Conservation (phyloP, 2,888 invertebrate genomes). For the Venusia cambrica region DNA sequence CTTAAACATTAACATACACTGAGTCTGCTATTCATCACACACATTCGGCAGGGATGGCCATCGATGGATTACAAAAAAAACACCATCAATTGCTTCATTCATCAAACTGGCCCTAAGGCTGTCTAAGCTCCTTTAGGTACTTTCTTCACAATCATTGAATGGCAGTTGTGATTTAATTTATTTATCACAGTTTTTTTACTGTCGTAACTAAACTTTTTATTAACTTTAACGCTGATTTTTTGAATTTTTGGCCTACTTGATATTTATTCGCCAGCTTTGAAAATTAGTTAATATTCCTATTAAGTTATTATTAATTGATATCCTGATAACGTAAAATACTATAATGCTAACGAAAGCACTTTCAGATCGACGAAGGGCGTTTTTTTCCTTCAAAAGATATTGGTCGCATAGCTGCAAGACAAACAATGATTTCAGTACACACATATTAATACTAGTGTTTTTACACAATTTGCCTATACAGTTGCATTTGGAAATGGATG, state of each 20-base stretch:
- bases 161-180: slow-evolving; percentile 57
- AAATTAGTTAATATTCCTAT: slow-evolving; percentile 5
- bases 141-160: slow-evolving; percentile 57
- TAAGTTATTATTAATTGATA: slow-evolving; percentile 1
- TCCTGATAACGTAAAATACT: too few species aligned
- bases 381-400: too few species aligned
- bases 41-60: neutral
- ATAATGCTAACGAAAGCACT: too few species aligned
- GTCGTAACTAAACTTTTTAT: slow-evolving; percentile 74
- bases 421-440: too few species aligned
- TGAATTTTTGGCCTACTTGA: slow-evolving; percentile 27
- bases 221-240: slow-evolving; percentile 62
- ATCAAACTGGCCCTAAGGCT: slow-evolving; percentile 63
- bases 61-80: slow-evolving; percentile 8
- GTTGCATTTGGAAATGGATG: too few species aligned
- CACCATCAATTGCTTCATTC: slow-evolving; percentile 52
- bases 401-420: too few species aligned
- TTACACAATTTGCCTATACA: too few species aligned
- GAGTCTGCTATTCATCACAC: slow-evolving; percentile 4
- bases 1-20: slow-evolving; percentile 12
- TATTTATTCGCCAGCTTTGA: slow-evolving; percentile 6
- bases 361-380: too few species aligned
- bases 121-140: slow-evolving; percentile 58
- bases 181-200: slow-evolving; percentile 62
- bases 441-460: too few species aligned